A percentile compares a stretch with the other conserved stretches of the same genome.
Evolutionary conservation across 2,113 vertebrate genomes (phyloP).

Genomic region (Acanthochromis polyacanthus): DNA sequence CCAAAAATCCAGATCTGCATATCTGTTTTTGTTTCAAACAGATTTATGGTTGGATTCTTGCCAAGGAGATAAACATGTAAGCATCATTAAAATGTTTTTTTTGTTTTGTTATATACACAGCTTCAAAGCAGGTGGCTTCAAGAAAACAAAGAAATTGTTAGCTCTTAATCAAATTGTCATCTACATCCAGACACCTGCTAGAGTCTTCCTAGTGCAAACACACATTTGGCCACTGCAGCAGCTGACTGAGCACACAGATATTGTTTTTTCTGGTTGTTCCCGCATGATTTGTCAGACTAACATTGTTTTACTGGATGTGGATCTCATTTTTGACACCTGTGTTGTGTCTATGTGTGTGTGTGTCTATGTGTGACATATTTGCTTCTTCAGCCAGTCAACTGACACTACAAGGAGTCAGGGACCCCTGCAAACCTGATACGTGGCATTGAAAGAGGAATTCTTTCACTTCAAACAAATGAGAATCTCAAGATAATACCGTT

Average conservation of each 20-base stretch:
- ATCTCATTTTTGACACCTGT: slow-evolving; percentile 30
- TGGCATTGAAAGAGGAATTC: slow-evolving; percentile 47
- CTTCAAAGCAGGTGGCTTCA: slow-evolving; percentile 20
- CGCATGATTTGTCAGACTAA: slow-evolving; percentile 4
- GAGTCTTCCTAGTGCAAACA: slow-evolving; percentile 73
- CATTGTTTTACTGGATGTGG: slow-evolving; percentile 42
- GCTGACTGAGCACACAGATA: slow-evolving; percentile 46
- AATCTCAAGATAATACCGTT: background rate
- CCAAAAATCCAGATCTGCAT: slow-evolving; percentile 44
- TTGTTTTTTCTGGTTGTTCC: slow-evolving; percentile 5
- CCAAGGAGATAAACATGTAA: slow-evolving; percentile 48
- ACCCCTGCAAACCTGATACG: background rate
- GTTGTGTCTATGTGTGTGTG: slow-evolving; percentile 35
- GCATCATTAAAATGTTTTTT: background rate
- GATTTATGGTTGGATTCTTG: slow-evolving; percentile 34
- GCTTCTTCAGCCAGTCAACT: slow-evolving; percentile 43
- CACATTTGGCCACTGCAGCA: slow-evolving; percentile 42
- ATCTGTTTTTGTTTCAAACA: slow-evolving; percentile 55
- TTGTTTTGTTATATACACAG: background rate
- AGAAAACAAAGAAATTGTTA: slow-evolving; percentile 1
- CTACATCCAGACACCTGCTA: slow-evolving; percentile 31
- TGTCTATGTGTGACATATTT: slow-evolving; percentile 11
- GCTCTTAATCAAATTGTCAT: slow-evolving; percentile 12
- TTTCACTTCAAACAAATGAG: slow-evolving; percentile 38
- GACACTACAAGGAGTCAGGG: slow-evolving; percentile 52